Evolutionary conservation across 1,140 invertebrate genomes (phyloP).

Genomic region (Drosophila rhopaloa): DNA sequence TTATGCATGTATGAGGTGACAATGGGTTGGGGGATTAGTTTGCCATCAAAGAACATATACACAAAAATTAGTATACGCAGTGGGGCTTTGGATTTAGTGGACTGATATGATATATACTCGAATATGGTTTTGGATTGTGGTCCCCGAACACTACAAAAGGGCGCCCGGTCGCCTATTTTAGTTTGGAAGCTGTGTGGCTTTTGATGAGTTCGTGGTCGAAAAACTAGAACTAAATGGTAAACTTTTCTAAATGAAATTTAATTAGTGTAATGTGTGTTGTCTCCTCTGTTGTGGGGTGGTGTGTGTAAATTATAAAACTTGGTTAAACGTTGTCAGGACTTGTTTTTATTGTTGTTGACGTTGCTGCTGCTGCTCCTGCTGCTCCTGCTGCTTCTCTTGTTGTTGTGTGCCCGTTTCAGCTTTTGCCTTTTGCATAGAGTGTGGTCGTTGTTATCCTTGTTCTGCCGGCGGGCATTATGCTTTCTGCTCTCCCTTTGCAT

Average conservation of each 20-base stretch:
- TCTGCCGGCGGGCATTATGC: constrained; percentile 38
- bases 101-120: constrained; percentile 14
- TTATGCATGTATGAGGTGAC: constrained; percentile 47
- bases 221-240: constrained; percentile 45
- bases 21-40: constrained; percentile 45
- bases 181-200: constrained; percentile 31
- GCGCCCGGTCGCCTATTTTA: neutral
- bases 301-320: constrained; percentile 74
- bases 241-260: constrained; percentile 76
- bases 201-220: constrained; percentile 41
- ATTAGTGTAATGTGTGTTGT: constrained; percentile 65
- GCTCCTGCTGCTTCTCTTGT: constrained; percentile 22
- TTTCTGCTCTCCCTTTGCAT: constrained; percentile 27
- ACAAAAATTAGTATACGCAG: constrained; percentile 44
- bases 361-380: constrained; percentile 29
- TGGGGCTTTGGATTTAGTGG: neutral
- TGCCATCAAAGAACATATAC: constrained; percentile 57
- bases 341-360: constrained; percentile 24
- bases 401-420: constrained; percentile 40
- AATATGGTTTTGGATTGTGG: constrained; percentile 10
- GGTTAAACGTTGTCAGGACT: constrained; percentile 73
- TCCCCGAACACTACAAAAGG: neutral
- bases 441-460: constrained; percentile 50
- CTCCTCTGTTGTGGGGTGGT: constrained; percentile 14
- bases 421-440: constrained; percentile 44